Conservation (phyloP, 2,113 vertebrate species). For the Synodontis membranacea region DNA sequence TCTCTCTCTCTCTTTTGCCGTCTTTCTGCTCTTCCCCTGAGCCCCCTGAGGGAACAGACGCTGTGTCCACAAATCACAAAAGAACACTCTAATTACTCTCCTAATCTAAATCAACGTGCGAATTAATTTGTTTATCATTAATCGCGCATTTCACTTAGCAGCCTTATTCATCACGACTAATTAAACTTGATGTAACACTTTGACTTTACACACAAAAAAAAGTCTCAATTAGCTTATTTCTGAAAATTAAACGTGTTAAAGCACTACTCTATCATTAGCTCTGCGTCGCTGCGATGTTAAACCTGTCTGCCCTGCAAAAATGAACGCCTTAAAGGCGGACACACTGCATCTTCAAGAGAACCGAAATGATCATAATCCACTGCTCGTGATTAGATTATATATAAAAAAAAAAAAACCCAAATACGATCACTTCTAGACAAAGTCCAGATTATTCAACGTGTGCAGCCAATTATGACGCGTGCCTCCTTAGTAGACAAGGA, state of each 20-base stretch:
- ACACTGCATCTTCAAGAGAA: not conserved
- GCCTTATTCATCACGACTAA: not conserved
- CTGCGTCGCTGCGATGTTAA: not conserved
- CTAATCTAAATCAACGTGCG: conserved; percentile 5
- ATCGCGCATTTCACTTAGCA: conserved; percentile 13
- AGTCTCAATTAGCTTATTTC: not conserved
- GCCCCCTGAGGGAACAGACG: not conserved
- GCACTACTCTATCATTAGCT: not conserved
- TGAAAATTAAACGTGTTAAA: not conserved
- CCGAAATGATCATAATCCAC: too few relatives aligned
- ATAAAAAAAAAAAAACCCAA: not conserved
- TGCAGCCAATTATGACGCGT: not conserved
- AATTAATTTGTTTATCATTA: conserved; percentile 26
- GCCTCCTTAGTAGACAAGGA: not conserved
- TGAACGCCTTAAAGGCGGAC: not conserved
- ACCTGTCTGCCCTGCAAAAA: not conserved
- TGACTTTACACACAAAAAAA: not conserved
- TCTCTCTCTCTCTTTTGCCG: not conserved
- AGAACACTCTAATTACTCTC: conserved; percentile 22
- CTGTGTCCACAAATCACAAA: conserved; percentile 19
- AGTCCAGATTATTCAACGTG: not conserved
- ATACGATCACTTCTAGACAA: not conserved
- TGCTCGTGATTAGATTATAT: not conserved
- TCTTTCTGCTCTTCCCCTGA: not conserved
- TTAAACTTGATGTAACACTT: not conserved